Percentiles rank a stretch among this genome's conserved stretches.
Evolutionary conservation across 2,113 vertebrate genomes (phyloP).

Genomic region (Cettia cetti): DNA sequence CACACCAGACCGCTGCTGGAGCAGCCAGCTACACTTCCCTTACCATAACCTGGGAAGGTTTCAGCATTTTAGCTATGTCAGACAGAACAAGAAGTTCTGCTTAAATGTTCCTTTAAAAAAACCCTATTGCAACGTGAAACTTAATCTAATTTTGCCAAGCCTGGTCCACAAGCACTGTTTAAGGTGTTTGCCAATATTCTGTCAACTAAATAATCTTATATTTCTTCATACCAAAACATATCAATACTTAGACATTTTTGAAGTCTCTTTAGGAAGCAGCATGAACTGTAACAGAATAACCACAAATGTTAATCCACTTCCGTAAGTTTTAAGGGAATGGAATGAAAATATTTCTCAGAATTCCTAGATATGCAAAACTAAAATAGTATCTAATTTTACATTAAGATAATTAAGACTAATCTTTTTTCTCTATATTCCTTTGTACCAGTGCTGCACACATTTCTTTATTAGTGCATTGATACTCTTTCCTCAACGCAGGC

Average conservation of each 20-base stretch:
- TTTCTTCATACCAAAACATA: not conserved
- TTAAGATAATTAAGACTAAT: not conserved
- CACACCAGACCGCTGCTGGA: slow-evolving; percentile 70
- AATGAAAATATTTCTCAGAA: not conserved
- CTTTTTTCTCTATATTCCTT: not conserved
- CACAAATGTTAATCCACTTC: not conserved
- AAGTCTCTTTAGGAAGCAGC: not conserved
- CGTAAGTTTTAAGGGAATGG: not conserved
- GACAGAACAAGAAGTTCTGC: not conserved
- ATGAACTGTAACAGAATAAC: not conserved
- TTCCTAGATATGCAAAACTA: not conserved
- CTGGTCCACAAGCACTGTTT: not conserved
- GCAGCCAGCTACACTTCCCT: not conserved
- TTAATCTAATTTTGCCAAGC: not conserved
- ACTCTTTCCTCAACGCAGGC: not conserved
- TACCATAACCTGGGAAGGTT: not conserved
- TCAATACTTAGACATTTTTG: not conserved
- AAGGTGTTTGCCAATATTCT: not conserved
- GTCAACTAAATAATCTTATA: not conserved
- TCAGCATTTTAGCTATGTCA: not conserved
- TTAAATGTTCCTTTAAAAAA: not conserved
- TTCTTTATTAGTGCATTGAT: not conserved
- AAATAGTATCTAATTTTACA: not conserved
- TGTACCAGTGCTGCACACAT: not conserved
- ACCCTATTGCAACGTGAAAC: not conserved